phyloP scores from a whole-genome alignment of 1,140 invertebrate genomes.

The Pogonomyrmex barbatus region DNA sequence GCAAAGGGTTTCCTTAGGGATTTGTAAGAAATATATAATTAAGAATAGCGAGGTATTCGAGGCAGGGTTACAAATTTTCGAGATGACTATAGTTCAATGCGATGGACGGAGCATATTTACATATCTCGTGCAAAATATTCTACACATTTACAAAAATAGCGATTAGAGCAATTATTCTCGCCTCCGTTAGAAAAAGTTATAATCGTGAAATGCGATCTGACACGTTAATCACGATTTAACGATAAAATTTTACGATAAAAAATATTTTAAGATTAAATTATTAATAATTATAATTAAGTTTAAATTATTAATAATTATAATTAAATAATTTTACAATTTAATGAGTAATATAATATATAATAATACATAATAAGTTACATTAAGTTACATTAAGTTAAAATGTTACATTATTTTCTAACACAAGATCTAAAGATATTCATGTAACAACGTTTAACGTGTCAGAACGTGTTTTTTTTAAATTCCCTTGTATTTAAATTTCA shows the following conservation, averaged over 20 bases:
- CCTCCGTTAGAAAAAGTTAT: slow-evolving; percentile 4
- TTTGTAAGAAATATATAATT: not conserved
- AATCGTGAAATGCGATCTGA: not conserved
- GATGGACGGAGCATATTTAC: slow-evolving; percentile 55
- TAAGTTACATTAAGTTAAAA: too few species aligned
- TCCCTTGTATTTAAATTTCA: not conserved
- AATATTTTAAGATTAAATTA: not conserved
- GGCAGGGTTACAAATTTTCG: not conserved
- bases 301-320: not conserved
- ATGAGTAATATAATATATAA: not conserved
- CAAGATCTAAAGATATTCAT: not conserved
- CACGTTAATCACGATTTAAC: slow-evolving; percentile 3
- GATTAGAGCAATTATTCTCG: slow-evolving; percentile 20
- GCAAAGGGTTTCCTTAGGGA: not conserved
- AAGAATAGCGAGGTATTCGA: not conserved
- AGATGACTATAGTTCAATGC: slow-evolving; percentile 9
- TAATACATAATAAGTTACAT: too few species aligned
- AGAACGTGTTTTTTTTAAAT: not conserved
- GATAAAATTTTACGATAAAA: not conserved
- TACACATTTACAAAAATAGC: slow-evolving; percentile 60
- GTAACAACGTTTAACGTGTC: slow-evolving; percentile 11
- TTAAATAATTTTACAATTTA: not conserved
- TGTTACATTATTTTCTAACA: not conserved
- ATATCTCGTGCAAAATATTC: slow-evolving; percentile 20
- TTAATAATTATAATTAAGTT: not conserved